Percentiles rank a stretch among this genome's conserved stretches.
phyloP scores from a whole-genome alignment of 2,888 invertebrate species.

The Lochmaea crataegi region DNA sequence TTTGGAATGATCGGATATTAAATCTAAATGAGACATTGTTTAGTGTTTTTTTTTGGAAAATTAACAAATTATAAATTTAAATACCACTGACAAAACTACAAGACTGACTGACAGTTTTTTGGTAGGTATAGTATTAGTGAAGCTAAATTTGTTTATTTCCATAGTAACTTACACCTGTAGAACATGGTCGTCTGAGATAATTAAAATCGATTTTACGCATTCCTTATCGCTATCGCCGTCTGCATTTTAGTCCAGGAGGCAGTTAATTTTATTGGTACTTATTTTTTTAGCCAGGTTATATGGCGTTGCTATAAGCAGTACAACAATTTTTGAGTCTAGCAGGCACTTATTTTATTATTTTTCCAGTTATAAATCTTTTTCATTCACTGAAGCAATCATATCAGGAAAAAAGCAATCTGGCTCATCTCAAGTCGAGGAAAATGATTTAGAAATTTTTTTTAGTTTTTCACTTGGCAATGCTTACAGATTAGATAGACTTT shows the following conservation, averaged over 20 bases:
- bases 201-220: conserved; percentile 32
- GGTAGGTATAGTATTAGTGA: conserved; percentile 13
- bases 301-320: no score
- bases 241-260: background rate
- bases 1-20: conserved; percentile 61
- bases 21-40: conserved; percentile 53
- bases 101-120: conserved; percentile 5
- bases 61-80: conserved; percentile 36
- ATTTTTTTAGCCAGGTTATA: no score
- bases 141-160: conserved; percentile 29
- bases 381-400: no score
- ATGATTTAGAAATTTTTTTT: no score
- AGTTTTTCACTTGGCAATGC: no score
- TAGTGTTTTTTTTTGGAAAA: conserved; percentile 3
- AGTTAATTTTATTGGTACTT: no score
- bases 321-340: no score
- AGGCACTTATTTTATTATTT: no score
- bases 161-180: conserved; percentile 26
- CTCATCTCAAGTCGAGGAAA: no score
- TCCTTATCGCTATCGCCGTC: background rate
- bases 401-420: no score
- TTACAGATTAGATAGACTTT: no score
- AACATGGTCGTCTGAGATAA: conserved; percentile 14
- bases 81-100: conserved; percentile 34
- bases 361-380: no score